Percentiles rank a stretch among this genome's conserved stretches.
phyloP scores from a whole-genome alignment of 2,888 invertebrate genomes.

The Lydus trimaculatus region DNA sequence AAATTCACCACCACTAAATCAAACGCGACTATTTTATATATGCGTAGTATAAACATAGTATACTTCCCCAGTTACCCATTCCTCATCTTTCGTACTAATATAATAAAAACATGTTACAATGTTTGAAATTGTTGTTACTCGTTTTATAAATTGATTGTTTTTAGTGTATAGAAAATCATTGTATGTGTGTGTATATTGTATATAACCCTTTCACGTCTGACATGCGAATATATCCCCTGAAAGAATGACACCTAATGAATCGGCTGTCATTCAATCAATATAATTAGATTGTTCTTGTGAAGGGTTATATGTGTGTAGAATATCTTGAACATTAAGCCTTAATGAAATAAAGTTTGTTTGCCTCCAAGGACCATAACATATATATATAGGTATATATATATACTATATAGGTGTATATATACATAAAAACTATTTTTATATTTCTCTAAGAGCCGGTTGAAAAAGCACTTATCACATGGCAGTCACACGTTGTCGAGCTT shows the following conservation, averaged over 20 bases:
- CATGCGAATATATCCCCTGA: slow-evolving; percentile 44
- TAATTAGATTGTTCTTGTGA: slow-evolving; percentile 61
- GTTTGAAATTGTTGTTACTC: neutral
- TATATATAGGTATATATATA: slow-evolving; percentile 7
- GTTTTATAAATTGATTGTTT: neutral
- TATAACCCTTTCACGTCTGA: slow-evolving; percentile 49
- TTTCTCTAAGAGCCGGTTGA: slow-evolving; percentile 12
- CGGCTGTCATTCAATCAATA: slow-evolving; percentile 63
- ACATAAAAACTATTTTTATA: slow-evolving; percentile 14
- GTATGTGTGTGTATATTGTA: slow-evolving; percentile 30
- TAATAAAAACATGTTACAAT: slow-evolving; percentile 24
- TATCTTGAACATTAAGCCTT: slow-evolving; percentile 54
- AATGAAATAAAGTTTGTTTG: slow-evolving; percentile 56
- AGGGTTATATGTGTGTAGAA: slow-evolving; percentile 58
- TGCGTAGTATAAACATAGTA: slow-evolving; percentile 20
- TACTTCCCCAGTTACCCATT: slow-evolving; percentile 21
- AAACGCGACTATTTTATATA: slow-evolving; percentile 34
- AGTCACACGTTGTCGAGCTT: slow-evolving; percentile 34
- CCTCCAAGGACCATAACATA: slow-evolving; percentile 37
- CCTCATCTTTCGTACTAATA: slow-evolving; percentile 20
- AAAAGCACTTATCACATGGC: slow-evolving; percentile 33
- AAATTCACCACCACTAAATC: slow-evolving; percentile 32
- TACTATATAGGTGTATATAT: neutral
- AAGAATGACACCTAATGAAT: slow-evolving; percentile 62
- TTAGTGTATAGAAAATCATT: neutral